phyloP scores from a whole-genome alignment of 2,113 vertebrate genomes.

The Chrysemys picta region DNA sequence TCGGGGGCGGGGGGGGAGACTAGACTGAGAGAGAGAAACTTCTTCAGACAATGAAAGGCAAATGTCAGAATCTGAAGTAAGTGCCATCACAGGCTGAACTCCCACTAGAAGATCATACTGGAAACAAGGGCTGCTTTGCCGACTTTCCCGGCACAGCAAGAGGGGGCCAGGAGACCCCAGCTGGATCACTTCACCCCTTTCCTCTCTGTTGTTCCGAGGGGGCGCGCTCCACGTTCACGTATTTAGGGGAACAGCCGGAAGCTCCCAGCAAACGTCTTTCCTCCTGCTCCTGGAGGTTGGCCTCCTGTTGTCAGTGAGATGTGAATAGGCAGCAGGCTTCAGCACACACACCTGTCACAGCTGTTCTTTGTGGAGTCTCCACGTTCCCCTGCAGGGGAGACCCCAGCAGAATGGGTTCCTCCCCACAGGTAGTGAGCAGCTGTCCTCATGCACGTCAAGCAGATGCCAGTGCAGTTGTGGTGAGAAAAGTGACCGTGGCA shows the following conservation, averaged over 20 bases:
- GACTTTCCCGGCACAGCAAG: background rate
- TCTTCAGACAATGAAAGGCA: background rate
- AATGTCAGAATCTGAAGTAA: background rate
- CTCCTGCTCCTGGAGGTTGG: background rate
- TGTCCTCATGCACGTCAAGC: background rate
- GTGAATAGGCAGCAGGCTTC: background rate
- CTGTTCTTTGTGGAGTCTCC: background rate
- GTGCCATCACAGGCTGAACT: background rate
- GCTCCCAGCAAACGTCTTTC: background rate
- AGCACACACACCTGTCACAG: background rate
- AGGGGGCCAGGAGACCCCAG: background rate
- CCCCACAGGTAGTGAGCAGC: background rate
- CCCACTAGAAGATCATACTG: background rate
- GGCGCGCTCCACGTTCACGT: background rate
- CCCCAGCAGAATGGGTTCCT: background rate
- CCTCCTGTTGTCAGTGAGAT: background rate
- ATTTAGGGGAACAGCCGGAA: background rate
- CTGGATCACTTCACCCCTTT: background rate
- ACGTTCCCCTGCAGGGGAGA: background rate
- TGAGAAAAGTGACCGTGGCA: background rate
- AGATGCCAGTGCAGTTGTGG: background rate
- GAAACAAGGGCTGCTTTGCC: background rate
- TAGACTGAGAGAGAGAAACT: background rate
- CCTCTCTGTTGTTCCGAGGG: background rate
- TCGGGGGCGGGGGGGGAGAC: background rate